phyloP scores from a whole-genome alignment of 2,888 invertebrate species.

The Chaitophorus viminalis region DNA sequence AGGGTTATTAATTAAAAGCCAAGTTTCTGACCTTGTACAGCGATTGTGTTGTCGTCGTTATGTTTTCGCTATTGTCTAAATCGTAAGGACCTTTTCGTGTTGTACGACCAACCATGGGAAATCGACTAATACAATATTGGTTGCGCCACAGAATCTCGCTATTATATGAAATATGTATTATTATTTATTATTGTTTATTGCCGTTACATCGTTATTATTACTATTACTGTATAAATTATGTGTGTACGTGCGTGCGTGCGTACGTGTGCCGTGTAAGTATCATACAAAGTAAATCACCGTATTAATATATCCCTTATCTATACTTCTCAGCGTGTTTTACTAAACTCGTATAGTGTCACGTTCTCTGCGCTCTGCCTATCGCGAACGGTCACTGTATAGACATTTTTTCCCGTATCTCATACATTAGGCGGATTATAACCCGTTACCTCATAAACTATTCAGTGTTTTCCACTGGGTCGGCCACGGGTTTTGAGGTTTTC shows the following conservation, averaged over 20 bases:
- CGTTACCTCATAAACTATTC: no score
- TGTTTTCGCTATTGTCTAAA: not conserved
- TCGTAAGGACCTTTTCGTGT: constrained; percentile 14
- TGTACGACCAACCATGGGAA: not conserved
- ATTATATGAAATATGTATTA: not conserved
- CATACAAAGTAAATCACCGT: not conserved
- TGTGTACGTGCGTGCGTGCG: no score
- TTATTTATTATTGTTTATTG: not conserved
- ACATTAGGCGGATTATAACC: not conserved
- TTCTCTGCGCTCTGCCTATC: not conserved
- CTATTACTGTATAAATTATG: not conserved
- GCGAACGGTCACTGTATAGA: not conserved
- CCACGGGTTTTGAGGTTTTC: constrained; percentile 8
- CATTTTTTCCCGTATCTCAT: not conserved
- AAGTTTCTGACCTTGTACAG: constrained; percentile 7
- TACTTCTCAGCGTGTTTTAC: constrained; percentile 5
- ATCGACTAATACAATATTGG: not conserved
- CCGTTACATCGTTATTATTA: not conserved
- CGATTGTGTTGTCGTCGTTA: not conserved
- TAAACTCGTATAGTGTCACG: no score
- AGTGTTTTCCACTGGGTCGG: not conserved
- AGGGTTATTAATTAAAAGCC: constrained; percentile 21
- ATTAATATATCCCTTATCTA: not conserved
- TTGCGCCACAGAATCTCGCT: not conserved
- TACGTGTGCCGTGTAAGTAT: not conserved